These are phyloP conservation scores for Batillaria attramentaria DNA, from an alignment of 1,140 invertebrate genomes.

Conservation along the genomic window DNA sequence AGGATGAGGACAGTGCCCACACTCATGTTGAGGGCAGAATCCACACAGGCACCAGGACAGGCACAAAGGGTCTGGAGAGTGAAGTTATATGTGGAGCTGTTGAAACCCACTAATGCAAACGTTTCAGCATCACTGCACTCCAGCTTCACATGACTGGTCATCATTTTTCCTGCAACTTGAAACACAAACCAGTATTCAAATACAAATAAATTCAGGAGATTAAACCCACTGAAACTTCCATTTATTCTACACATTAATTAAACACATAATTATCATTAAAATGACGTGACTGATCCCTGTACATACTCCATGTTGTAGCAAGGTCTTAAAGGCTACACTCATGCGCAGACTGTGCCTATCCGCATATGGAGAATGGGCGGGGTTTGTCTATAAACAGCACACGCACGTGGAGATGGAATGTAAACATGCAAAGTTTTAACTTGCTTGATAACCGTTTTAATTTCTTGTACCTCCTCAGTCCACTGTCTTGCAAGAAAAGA, in stretches of 20 bases:
- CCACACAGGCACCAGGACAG: conserved; percentile 17
- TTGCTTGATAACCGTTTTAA: no score
- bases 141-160: conserved; percentile 10
- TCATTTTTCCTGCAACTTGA: background rate
- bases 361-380: no score
- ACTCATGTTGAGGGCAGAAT: background rate
- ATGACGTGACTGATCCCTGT: background rate
- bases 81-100: conserved; percentile 19
- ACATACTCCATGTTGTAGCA: background rate
- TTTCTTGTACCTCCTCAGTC: no score
- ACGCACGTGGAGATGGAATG: no score
- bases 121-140: conserved; percentile 13
- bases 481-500: no score
- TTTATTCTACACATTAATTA: background rate
- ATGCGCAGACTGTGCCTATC: no score
- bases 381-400: no score
- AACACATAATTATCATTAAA: background rate
- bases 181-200: background rate
- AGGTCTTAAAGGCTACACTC: no score
- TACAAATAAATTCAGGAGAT: background rate
- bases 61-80: conserved; percentile 26
- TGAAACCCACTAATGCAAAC: conserved; percentile 23
- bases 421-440: no score
- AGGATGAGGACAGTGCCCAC: conserved; percentile 15
- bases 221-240: background rate